Evolutionary conservation across 2,888 invertebrate genomes (phyloP), one percentile per base, ranked within the genome.

Genomic region (Leptinotarsa tumamoca): DNA sequence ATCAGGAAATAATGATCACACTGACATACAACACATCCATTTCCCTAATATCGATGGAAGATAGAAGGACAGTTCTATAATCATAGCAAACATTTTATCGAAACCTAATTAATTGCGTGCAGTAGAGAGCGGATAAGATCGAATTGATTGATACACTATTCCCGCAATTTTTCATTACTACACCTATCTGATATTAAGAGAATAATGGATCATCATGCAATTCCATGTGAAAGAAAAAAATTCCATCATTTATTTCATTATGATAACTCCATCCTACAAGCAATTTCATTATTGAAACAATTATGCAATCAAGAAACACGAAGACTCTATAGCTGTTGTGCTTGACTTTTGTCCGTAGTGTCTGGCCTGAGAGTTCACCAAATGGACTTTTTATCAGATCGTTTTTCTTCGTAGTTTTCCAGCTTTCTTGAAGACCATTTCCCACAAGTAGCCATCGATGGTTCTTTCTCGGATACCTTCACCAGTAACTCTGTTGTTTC

Each of bases 61-160:
- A 58, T 58, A 58, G 33, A 33, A 33, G 15, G 10, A 58, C 14
- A 17, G 7, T 54, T 54, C 13, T 13, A 58, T 58, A 21, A 58
- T 58, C 23, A 58, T 23, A 23, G 58, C 21, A 23, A 21, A 58
- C 14, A 23, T 14, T 58, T 58, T 23, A 58, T 58, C 13, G 58
- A 14, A 58, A 58, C 15, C 58, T 23, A 58, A 58, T 58, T 58
- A 58, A 14, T 58, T 58, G 58, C 58, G 58, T 58, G 58, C 21
- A 21, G 15, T 58, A 58, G 13, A 4, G 23, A 58, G 23, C 23
- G 23, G 58, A 58, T 58, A 21, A 23, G 15, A 58, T 58, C 58
- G 27, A 58, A 23, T 10, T 58, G 3, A 23, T 58, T 56, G 17
- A 10, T 58, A 58, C 14, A 18, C 21, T 14, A 58, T 58, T 23